These are phyloP conservation scores for Podabrus alpinus DNA, from an alignment of 2,888 invertebrate genomes.

Conservation along the genomic window DNA sequence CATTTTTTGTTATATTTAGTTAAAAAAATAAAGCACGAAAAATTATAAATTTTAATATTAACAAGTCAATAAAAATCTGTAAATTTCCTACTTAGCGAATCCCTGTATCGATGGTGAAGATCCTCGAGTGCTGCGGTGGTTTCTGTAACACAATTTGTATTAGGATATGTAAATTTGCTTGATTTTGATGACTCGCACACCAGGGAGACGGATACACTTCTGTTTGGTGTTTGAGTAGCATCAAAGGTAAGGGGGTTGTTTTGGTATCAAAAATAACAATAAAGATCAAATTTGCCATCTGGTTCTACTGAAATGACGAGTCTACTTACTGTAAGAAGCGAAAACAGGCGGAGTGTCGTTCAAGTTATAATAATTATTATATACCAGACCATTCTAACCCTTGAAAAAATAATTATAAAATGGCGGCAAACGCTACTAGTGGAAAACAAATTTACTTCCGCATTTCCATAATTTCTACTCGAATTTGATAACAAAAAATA, in stretches of 20 bases:
- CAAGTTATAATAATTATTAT: no score
- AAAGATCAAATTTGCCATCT: no score
- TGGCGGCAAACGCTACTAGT: background rate
- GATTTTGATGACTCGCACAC: background rate
- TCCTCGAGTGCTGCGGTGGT: conserved; percentile 1
- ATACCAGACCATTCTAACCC: background rate
- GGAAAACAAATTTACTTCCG: background rate
- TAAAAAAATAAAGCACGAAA: background rate
- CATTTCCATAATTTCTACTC: background rate
- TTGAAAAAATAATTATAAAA: background rate
- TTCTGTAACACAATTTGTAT: background rate
- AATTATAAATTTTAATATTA: background rate
- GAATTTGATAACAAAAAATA: background rate
- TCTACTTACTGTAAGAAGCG: no score
- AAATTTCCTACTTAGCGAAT: conserved; percentile 30
- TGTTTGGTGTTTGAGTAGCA: background rate
- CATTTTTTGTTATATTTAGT: background rate
- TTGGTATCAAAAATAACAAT: background rate
- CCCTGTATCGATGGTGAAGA: conserved; percentile 32
- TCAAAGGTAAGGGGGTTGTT: background rate
- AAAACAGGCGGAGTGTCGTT: no score
- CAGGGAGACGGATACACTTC: no score
- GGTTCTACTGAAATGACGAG: no score
- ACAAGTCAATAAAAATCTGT: background rate
- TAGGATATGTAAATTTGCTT: background rate